Conservation (phyloP, 2,113 vertebrate species). For the Reinhardtius hippoglossoides region DNA sequence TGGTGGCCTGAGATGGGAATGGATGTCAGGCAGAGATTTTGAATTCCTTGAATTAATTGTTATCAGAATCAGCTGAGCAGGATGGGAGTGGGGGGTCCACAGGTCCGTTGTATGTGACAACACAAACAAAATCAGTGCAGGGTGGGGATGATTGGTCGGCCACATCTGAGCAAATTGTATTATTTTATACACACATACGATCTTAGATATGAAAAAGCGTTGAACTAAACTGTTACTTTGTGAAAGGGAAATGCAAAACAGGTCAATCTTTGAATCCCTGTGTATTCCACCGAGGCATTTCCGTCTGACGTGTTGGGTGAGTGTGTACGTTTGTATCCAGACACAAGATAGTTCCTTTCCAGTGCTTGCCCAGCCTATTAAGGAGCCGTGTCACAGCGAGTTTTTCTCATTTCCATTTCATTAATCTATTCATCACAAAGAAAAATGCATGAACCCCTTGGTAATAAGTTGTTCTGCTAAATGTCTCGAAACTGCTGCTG, state of each 20-base stretch:
- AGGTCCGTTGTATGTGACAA: constrained; percentile 51
- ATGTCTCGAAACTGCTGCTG: constrained; percentile 51
- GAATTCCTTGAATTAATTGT: constrained; percentile 77
- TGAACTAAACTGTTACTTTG: background rate
- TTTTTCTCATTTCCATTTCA: constrained; percentile 72
- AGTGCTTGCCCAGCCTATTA: constrained; percentile 42
- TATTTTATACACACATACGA: background rate
- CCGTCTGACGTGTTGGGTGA: constrained; percentile 34
- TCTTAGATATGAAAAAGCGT: no score
- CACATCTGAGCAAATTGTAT: background rate
- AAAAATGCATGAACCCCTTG: constrained; percentile 67
- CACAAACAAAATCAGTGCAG: constrained; percentile 42
- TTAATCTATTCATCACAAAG: constrained; percentile 74
- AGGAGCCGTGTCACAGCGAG: constrained; percentile 41
- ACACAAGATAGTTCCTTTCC: constrained; percentile 50
- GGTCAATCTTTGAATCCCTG: constrained; percentile 14
- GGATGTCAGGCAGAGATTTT: constrained; percentile 65
- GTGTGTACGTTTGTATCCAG: constrained; percentile 39
- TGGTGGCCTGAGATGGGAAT: constrained; percentile 73
- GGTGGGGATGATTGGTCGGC: constrained; percentile 5
- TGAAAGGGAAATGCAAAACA: constrained; percentile 25
- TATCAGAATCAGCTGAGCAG: constrained; percentile 37
- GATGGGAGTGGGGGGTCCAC: constrained; percentile 23
- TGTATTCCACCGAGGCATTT: constrained; percentile 36
- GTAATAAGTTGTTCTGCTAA: constrained; percentile 63